Evolutionary conservation across 2,888 invertebrate species (phyloP), one percentile per base, ranked within the genome.

Genomic region (Drosophila rubida): DNA sequence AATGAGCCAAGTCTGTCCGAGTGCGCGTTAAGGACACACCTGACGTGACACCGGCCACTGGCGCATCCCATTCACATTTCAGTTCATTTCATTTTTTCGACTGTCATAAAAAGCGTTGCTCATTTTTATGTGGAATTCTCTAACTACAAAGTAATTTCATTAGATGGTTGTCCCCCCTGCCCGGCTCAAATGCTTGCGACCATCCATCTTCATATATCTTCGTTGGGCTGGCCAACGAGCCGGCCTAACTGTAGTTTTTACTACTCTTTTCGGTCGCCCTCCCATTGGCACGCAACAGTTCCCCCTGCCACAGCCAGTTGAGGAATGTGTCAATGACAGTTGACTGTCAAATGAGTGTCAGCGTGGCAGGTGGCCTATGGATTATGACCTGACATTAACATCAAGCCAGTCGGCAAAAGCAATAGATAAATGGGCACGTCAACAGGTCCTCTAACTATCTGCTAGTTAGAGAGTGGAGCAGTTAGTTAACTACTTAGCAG

Each of bases 341-440:
- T 42, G 59, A 76, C 75, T 80, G 80, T 78, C 80, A 75, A 82
- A 82, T 82, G 87, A 81, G 77, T 88, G 88, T 72, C 80, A 61
- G 63, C 67, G 53, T 49, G 69, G 53, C 54, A 61, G 66, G 51
- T 75, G 61, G 66, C 72, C 80, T 49, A 53, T 48, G 77, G 80
- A 61, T 73, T 80, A 86, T 67, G 80, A 68, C 78, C 87, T 68
- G 87, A 48, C 69, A 80, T 75, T 75, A 79, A 79, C 69, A 69
- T 72, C 46, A 51, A 55, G 46, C 35, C 39, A 53, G 71, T 37
- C 48, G 39, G 25, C n/a, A n/a, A n/a, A n/a, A n/a, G 57, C 35
- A 62, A 67, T 80, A 48, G 64, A 63, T 61, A 59, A 78, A 55
- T 54, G 45, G 50, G 45, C 61, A 69, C 46, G 73, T 66, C 81